A percentile compares a stretch with the other conserved stretches of the same genome.
phyloP scores from a whole-genome alignment of 1,140 invertebrate species.

The Meloidogyne floridensis region DNA sequence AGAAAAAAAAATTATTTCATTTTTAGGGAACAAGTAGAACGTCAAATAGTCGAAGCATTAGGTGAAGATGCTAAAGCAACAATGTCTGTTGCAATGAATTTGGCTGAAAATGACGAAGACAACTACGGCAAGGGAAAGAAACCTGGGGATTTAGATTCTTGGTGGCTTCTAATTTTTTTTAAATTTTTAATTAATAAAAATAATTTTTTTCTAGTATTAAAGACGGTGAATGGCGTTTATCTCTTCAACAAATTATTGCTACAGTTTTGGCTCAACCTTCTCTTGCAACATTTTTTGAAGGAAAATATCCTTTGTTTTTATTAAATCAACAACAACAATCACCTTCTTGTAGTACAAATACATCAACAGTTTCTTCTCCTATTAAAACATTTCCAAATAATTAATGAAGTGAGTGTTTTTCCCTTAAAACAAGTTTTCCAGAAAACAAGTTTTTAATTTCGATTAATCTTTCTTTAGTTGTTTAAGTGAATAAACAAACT shows the following conservation, averaged over 20 bases:
- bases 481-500: no score
- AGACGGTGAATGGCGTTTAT: slow-evolving; percentile 59
- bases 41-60: slow-evolving; percentile 15
- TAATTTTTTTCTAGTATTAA: slow-evolving; percentile 42
- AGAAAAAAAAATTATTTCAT: not conserved
- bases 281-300: slow-evolving; percentile 79
- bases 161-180: slow-evolving; percentile 5
- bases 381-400: not conserved
- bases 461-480: no score
- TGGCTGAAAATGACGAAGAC: not conserved
- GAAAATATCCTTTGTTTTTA: slow-evolving; percentile 2
- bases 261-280: slow-evolving; percentile 77
- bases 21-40: not conserved
- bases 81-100: not conserved
- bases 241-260: slow-evolving; percentile 80
- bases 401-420: not conserved
- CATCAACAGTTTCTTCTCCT: not conserved
- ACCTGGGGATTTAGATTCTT: slow-evolving; percentile 35
- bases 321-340: not conserved
- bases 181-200: not conserved
- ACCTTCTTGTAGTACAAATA: not conserved
- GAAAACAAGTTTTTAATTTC: no score
- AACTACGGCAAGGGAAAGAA: not conserved
- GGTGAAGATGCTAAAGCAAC: slow-evolving; percentile 24
- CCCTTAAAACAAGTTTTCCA: not conserved